These are phyloP conservation scores for Tachina lurida DNA, from an alignment of 2,888 invertebrate species.

Conservation along the genomic window DNA sequence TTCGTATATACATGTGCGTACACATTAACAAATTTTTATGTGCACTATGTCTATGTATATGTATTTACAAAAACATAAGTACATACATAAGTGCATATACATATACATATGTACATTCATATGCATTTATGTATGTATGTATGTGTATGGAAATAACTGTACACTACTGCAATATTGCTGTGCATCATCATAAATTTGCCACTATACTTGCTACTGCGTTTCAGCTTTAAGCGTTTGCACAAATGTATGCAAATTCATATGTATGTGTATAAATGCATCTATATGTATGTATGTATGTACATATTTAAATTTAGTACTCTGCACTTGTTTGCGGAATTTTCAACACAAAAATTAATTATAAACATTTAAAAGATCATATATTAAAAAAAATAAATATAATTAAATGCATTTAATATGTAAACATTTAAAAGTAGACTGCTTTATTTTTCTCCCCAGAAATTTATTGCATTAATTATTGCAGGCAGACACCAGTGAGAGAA, in stretches of 20 bases:
- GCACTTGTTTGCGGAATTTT: slow-evolving; percentile 10
- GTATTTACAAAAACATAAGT: too few relatives aligned
- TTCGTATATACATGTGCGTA: background rate
- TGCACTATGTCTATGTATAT: too few relatives aligned
- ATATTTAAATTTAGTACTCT: background rate
- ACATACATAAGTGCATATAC: too few relatives aligned
- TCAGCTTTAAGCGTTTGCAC: background rate
- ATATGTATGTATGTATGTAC: background rate
- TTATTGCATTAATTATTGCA: slow-evolving; percentile 11
- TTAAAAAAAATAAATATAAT: slow-evolving; percentile 57
- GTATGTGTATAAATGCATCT: background rate
- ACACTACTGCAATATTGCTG: slow-evolving; percentile 9
- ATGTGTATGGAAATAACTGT: background rate
- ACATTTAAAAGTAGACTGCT: slow-evolving; percentile 18
- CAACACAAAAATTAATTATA: slow-evolving; percentile 60
- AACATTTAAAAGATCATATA: slow-evolving; percentile 67
- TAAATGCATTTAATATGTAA: slow-evolving; percentile 42
- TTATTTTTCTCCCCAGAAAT: background rate
- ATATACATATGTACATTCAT: background rate
- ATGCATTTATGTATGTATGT: background rate
- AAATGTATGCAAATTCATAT: too few relatives aligned
- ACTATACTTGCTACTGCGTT: slow-evolving; percentile 13
- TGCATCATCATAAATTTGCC: slow-evolving; percentile 47
- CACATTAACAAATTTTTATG: too few relatives aligned
- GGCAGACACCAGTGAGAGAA: slow-evolving; percentile 7